These are phyloP conservation scores for Cantharis rustica DNA, from an alignment of 2,888 invertebrate species.

Conservation along the genomic window DNA sequence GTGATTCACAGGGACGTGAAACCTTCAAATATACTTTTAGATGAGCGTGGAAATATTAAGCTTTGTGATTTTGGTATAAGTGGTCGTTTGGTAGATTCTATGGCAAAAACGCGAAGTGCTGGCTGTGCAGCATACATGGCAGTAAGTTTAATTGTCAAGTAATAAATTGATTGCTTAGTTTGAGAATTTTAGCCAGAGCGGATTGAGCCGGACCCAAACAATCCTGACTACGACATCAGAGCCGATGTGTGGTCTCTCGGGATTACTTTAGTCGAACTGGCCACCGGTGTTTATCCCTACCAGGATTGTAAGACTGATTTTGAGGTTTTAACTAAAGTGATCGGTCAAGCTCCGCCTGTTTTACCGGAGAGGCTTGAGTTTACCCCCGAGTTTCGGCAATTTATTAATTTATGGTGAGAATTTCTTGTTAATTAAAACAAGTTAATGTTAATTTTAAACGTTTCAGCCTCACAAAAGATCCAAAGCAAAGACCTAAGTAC, in stretches of 20 bases:
- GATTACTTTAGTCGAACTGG: slow-evolving; percentile 94
- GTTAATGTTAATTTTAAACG: slow-evolving; percentile 20
- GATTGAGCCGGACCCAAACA: slow-evolving; percentile 90
- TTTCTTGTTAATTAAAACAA: not conserved
- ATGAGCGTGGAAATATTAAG: slow-evolving; percentile 94
- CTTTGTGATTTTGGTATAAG: slow-evolving; percentile 99
- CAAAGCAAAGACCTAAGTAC: slow-evolving; percentile 92
- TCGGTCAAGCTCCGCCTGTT: slow-evolving; percentile 86
- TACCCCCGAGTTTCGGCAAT: slow-evolving; percentile 84
- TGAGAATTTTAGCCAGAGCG: slow-evolving; percentile 80
- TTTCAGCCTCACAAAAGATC: slow-evolving; percentile 90
- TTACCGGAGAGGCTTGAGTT: slow-evolving; percentile 80
- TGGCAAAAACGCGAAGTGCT: slow-evolving; percentile 95
- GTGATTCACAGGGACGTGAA: slow-evolving; percentile 98
- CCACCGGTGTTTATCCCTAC: slow-evolving; percentile 95
- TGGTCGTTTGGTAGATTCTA: slow-evolving; percentile 95
- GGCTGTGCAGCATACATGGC: slow-evolving; percentile 99
- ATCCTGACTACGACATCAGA: slow-evolving; percentile 96
- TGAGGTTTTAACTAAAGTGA: slow-evolving; percentile 89
- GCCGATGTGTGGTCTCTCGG: slow-evolving; percentile 99
- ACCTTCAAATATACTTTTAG: slow-evolving; percentile 97
- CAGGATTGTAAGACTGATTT: slow-evolving; percentile 96
- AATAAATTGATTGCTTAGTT: not conserved
- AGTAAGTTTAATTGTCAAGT: slow-evolving; percentile 62
- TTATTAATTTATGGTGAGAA: slow-evolving; percentile 85